Evolutionary conservation across 2,797 vertebrate species (phyloP).

Genomic region (Podarcis siculus): DNA sequence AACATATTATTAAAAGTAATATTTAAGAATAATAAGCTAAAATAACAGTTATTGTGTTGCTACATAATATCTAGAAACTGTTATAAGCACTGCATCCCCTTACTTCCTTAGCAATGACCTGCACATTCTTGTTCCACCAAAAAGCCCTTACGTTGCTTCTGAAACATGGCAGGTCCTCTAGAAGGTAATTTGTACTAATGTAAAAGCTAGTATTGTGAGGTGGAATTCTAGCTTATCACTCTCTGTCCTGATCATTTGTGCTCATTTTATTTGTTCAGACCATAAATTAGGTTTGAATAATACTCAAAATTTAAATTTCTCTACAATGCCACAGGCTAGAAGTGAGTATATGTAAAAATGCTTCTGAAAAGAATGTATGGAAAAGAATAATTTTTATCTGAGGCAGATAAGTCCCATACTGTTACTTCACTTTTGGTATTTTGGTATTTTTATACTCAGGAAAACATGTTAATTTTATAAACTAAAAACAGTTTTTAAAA

Average conservation of each 20-base stretch:
- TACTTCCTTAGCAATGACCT: not conserved
- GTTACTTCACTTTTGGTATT: not conserved
- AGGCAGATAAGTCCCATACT: rapidly evolving
- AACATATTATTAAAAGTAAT: not conserved
- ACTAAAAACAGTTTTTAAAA: slow-evolving; percentile 31
- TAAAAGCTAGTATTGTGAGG: not conserved
- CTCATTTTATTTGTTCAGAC: not conserved
- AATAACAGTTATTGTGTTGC: not conserved
- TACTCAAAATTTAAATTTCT: not conserved
- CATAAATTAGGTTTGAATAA: not conserved
- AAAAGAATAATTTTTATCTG: not conserved
- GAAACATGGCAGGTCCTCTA: not conserved
- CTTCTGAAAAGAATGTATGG: not conserved
- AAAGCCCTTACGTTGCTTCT: not conserved
- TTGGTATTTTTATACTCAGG: not conserved
- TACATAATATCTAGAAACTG: not conserved
- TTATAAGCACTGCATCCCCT: not conserved
- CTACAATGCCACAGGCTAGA: rapidly evolving
- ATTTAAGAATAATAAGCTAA: not conserved
- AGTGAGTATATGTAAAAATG: not conserved
- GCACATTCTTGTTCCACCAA: not conserved
- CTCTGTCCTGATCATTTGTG: not conserved
- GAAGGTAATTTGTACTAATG: too few relatives aligned
- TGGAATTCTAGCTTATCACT: not conserved
- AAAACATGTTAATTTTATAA: slow-evolving; percentile 3